Conservation (phyloP, 1,140 invertebrate species). For the Brachionus angularis region DNA sequence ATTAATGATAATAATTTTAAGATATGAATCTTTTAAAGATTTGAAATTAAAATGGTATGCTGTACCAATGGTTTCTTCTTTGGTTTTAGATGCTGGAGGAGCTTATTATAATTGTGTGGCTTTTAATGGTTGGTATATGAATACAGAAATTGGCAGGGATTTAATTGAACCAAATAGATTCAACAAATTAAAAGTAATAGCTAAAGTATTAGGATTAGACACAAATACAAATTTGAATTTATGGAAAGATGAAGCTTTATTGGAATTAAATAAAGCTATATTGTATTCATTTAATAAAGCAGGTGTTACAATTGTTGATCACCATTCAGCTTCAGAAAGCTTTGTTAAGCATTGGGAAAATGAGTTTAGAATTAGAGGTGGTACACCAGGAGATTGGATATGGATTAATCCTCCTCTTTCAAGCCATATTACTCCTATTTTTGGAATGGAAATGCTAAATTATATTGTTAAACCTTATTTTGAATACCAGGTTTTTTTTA, state of each 20-base stretch:
- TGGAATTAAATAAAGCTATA: constrained; percentile 84
- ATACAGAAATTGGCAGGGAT: constrained; percentile 85
- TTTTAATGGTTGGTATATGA: constrained; percentile 97
- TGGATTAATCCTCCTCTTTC: constrained; percentile 92
- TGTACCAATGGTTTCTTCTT: constrained; percentile 76
- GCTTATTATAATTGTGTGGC: constrained; percentile 86
- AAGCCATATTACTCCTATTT: constrained; percentile 80
- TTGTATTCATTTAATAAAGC: constrained; percentile 80
- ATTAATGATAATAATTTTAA: too few species aligned
- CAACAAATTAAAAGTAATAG: constrained; percentile 81
- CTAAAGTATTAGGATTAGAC: constrained; percentile 78
- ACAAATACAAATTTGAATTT: constrained; percentile 73
- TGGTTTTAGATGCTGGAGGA: constrained; percentile 90
- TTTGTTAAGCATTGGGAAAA: constrained; percentile 93
- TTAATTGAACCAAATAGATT: constrained; percentile 78
- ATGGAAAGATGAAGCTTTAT: constrained; percentile 86
- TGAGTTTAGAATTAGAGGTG: constrained; percentile 79
- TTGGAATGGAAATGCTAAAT: constrained; percentile 89
- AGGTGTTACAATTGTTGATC: constrained; percentile 88
- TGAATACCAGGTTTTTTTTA: constrained; percentile 74
- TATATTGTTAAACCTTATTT: constrained; percentile 84
- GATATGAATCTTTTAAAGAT: constrained; percentile 80
- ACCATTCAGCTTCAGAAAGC: constrained; percentile 88
- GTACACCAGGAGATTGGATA: constrained; percentile 90
- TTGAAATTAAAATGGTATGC: constrained; percentile 83